These are phyloP conservation scores for Clavelina lepadiformis DNA, from an alignment of 23 tunicate genomes.

Conservation along the genomic window DNA sequence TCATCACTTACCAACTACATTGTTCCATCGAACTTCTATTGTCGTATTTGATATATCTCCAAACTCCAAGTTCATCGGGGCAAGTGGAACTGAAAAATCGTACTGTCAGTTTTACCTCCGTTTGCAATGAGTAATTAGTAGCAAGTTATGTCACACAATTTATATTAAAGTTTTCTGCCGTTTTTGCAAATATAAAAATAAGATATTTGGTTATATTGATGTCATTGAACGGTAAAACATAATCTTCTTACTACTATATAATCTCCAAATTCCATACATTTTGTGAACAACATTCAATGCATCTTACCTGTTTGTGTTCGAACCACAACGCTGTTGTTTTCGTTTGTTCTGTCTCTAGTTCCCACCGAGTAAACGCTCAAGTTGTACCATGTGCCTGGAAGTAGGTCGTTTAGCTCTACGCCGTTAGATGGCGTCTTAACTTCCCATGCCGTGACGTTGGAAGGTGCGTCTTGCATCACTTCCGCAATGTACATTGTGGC, in stretches of 20 bases:
- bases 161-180: too few species aligned
- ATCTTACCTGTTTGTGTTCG: slow-evolving; percentile 60
- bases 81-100: slow-evolving; percentile 50
- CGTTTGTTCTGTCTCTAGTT: slow-evolving; percentile 17
- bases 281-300: too few species aligned
- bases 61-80: slow-evolving; percentile 41
- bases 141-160: too few species aligned
- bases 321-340: slow-evolving; percentile 21
- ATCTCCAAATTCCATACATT: too few species aligned
- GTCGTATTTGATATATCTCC: slow-evolving; percentile 11
- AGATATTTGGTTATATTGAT: too few species aligned
- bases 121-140: too few species aligned
- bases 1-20: slow-evolving; percentile 30
- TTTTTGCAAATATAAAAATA: too few species aligned
- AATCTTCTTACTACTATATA: too few species aligned
- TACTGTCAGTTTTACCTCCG: too few species aligned
- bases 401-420: slow-evolving; percentile 13
- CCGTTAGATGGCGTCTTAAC: neutral
- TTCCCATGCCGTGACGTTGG: slow-evolving; percentile 20
- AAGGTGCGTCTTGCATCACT: slow-evolving; percentile 12
- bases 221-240: too few species aligned
- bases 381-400: slow-evolving; percentile 66
- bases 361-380: slow-evolving; percentile 54
- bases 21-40: slow-evolving; percentile 38
- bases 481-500: slow-evolving; percentile 8